A percentile compares a stretch with the other conserved stretches of the same genome.
These are phyloP conservation scores for Nannoperca australis DNA, from an alignment of 2,797 vertebrate genomes.

Conservation along the genomic window DNA sequence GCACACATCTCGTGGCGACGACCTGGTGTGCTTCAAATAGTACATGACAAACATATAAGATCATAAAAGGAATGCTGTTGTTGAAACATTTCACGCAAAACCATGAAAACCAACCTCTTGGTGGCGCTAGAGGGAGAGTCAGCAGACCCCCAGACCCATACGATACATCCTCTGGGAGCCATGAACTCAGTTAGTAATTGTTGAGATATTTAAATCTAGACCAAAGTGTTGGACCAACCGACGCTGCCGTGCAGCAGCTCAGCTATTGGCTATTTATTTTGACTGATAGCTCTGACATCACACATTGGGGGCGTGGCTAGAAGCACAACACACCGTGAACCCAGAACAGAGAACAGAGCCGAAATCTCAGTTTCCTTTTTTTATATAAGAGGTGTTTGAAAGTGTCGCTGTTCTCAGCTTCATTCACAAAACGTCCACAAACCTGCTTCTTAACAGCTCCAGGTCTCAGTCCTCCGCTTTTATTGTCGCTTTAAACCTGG, in stretches of 20 bases:
- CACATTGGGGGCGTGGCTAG: neutral
- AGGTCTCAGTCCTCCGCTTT: neutral
- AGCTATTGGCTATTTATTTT: neutral
- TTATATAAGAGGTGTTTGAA: neutral
- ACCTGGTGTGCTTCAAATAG: too few species aligned
- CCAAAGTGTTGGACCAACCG: too few species aligned
- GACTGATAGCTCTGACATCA: constrained; percentile 3
- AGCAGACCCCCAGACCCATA: neutral
- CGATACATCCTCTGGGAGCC: too few species aligned
- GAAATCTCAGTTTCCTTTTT: neutral
- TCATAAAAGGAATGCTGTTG: too few species aligned
- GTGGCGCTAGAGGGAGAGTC: too few species aligned
- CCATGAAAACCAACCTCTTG: too few species aligned
- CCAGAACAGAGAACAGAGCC: constrained; percentile 28
- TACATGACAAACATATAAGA: too few species aligned
- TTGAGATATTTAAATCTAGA: too few species aligned
- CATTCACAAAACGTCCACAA: constrained; percentile 19
- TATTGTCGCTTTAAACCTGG: too few species aligned
- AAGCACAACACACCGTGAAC: neutral
- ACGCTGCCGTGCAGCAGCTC: neutral
- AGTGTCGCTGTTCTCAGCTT: neutral
- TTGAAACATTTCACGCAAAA: too few species aligned
- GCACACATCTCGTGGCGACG: too few species aligned
- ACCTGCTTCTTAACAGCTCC: constrained; percentile 40
- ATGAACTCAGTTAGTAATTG: neutral